Evolutionary conservation across 2,888 invertebrate species (phyloP).

Genomic region (Catocala fraxini): DNA sequence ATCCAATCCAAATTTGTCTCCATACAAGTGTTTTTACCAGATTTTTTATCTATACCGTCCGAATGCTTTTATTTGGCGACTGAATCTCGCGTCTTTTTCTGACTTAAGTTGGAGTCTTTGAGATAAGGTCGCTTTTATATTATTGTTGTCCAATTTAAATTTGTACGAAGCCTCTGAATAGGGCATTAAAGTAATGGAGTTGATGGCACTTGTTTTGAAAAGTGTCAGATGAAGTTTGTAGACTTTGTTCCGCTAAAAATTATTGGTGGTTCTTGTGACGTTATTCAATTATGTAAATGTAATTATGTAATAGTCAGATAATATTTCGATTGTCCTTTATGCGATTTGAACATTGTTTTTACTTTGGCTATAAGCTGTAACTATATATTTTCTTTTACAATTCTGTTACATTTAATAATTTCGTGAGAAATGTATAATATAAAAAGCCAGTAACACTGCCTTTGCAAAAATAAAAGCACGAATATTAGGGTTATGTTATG

Average conservation of each 20-base stretch:
- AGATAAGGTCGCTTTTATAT: constrained; percentile 50
- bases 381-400: too few relatives aligned
- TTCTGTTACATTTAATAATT: too few relatives aligned
- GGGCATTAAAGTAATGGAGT: constrained; percentile 38
- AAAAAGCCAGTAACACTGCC: too few relatives aligned
- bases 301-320: too few relatives aligned
- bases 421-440: too few relatives aligned
- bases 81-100: constrained; percentile 35
- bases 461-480: too few relatives aligned
- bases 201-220: constrained; percentile 31
- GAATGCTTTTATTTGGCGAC: constrained; percentile 51
- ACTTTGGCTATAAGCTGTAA: too few relatives aligned
- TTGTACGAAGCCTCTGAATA: constrained; percentile 29
- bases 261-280: neutral
- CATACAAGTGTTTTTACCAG: constrained; percentile 49
- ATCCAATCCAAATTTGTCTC: constrained; percentile 16
- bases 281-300: neutral
- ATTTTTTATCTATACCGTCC: constrained; percentile 47
- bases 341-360: too few relatives aligned
- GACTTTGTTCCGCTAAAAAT: neutral
- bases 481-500: too few relatives aligned
- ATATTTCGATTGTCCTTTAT: too few relatives aligned
- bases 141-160: constrained; percentile 49
- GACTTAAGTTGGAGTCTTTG: constrained; percentile 43
- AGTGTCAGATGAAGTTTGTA: constrained; percentile 8